Evolutionary conservation across 2,113 vertebrate species (phyloP).

Genomic region (Melanerpes formicivorus): DNA sequence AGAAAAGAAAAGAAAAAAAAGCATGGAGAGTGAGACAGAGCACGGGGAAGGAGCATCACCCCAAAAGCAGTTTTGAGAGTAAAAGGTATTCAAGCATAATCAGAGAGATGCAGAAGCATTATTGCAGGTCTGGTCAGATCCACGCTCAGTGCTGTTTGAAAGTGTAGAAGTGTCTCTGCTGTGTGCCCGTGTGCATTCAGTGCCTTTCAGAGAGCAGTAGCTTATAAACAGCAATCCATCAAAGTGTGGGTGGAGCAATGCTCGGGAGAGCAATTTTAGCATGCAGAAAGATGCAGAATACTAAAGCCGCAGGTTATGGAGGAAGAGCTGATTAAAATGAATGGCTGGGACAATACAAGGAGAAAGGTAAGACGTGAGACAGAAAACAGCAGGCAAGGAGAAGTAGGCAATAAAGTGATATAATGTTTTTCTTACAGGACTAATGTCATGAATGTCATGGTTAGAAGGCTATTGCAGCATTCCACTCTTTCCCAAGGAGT

Average conservation of each 20-base stretch:
- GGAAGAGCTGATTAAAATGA: slow-evolving; percentile 40
- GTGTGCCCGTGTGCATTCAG: neutral
- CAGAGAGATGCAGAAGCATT: neutral
- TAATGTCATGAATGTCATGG: neutral
- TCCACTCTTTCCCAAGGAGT: neutral
- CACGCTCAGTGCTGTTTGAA: neutral
- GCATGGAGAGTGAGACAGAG: neutral
- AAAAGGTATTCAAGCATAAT: neutral
- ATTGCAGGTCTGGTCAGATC: neutral
- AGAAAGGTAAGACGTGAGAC: slow-evolving; percentile 19
- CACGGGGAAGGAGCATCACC: neutral
- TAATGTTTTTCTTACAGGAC: neutral
- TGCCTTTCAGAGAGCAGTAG: neutral
- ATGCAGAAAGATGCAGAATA: slow-evolving; percentile 29
- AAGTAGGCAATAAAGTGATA: neutral
- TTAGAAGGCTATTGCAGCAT: neutral
- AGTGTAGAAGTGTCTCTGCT: neutral
- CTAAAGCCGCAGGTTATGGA: neutral
- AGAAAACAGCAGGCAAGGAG: neutral
- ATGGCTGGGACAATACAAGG: neutral
- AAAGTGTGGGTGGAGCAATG: slow-evolving; percentile 48
- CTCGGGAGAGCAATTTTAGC: slow-evolving; percentile 50
- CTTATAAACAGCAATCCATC: slow-evolving; percentile 43
- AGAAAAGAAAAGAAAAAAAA: no score
- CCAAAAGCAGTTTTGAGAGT: neutral